These are phyloP conservation scores for Dipus sagitta DNA, from an alignment of 2,797 vertebrate species.

Conservation along the genomic window DNA sequence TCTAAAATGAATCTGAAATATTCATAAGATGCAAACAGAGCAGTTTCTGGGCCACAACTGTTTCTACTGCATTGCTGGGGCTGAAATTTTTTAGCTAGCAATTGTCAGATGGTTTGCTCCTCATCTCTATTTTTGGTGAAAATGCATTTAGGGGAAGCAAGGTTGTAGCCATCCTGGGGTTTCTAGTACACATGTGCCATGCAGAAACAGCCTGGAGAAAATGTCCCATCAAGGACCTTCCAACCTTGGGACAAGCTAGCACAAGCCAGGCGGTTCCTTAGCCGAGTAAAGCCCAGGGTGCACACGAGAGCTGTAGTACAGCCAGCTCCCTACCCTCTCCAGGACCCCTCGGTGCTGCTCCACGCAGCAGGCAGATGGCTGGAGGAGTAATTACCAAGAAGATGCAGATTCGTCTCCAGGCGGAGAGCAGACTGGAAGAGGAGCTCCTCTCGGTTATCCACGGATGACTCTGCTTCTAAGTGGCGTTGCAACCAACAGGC, in stretches of 20 bases:
- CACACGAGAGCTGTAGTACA: not conserved
- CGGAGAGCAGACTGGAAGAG: conserved; percentile 95
- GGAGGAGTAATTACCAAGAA: conserved; percentile 91
- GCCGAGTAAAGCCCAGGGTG: accelerated
- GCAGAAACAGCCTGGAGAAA: accelerated
- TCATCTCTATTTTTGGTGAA: not conserved
- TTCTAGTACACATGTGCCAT: accelerated
- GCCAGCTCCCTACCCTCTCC: not conserved
- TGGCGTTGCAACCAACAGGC: conserved; percentile 95
- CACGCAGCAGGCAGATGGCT: accelerated
- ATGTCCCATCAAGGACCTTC: not conserved
- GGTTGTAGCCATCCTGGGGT: not conserved
- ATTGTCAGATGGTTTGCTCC: not conserved
- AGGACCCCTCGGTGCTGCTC: accelerated
- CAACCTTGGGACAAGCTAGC: accelerated
- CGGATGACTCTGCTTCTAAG: conserved; percentile 95
- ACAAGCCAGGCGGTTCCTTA: not conserved
- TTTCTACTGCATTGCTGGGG: not conserved
- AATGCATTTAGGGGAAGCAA: not conserved
- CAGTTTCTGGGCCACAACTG: not conserved
- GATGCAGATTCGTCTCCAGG: conserved; percentile 96
- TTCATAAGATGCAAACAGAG: not conserved
- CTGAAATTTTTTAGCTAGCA: not conserved
- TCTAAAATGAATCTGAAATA: not conserved
- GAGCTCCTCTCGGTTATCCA: conserved; percentile 95